A percentile compares a stretch with the other conserved stretches of the same genome.
Evolutionary conservation across 2,888 invertebrate genomes (phyloP).

Genomic region (Zootermopsis nevadensis): DNA sequence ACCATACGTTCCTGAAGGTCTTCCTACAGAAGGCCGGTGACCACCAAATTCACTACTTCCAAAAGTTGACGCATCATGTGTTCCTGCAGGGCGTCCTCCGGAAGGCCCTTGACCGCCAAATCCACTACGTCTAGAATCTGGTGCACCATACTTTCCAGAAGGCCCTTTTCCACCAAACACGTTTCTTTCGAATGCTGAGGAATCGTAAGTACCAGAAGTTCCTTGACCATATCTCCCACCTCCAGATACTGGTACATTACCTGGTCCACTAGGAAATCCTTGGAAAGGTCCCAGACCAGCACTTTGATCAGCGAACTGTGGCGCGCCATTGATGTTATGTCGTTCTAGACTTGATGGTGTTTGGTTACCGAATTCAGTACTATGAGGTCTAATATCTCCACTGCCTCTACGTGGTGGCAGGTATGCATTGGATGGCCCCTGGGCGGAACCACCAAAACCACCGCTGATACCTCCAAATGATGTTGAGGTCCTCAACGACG

Average conservation of each 20-base stretch:
- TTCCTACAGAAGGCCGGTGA: not conserved
- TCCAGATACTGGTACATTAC: not conserved
- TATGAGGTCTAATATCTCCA: not conserved
- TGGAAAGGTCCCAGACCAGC: not conserved
- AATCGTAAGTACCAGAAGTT: not conserved
- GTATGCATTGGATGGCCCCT: not conserved
- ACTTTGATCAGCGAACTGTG: not conserved
- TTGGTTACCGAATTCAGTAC: not conserved
- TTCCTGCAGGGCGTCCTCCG: not conserved
- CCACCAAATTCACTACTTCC: not conserved
- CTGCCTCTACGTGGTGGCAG: not conserved
- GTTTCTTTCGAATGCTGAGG: not conserved
- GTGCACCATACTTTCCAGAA: not conserved
- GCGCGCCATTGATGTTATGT: not conserved
- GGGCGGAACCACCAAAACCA: not conserved
- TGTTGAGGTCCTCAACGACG: not conserved
- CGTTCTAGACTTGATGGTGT: not conserved
- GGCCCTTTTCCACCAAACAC: not conserved
- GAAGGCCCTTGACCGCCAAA: not conserved
- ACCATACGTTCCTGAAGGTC: slow-evolving; percentile 1
- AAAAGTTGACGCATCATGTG: not conserved
- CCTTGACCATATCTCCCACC: not conserved
- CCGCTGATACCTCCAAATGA: not conserved
- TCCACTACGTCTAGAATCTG: not conserved
- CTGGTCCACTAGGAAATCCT: no score